A percentile compares a stretch with the other conserved stretches of the same genome.
Evolutionary conservation across 23 tunicate species (phyloP).

Genomic region (Botrylloides violaceus): DNA sequence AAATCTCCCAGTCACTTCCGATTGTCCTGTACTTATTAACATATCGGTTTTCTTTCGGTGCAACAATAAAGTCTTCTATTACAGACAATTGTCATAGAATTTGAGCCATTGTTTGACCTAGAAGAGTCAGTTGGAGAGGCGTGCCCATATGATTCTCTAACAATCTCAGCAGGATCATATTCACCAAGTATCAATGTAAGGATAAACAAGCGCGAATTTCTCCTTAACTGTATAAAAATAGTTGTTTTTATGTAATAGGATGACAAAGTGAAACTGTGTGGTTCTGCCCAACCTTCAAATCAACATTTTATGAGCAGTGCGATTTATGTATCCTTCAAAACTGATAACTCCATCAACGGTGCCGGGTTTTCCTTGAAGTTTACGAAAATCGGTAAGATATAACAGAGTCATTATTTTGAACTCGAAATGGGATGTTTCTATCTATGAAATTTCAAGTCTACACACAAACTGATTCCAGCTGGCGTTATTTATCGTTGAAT

Average conservation of each 20-base stretch:
- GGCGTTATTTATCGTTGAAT: too few species aligned
- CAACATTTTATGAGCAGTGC: background rate
- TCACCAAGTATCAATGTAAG: background rate
- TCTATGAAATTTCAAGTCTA: too few species aligned
- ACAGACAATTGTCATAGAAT: background rate
- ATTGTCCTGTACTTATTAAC: too few species aligned
- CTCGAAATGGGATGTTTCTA: too few species aligned
- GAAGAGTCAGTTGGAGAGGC: background rate
- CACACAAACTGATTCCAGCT: too few species aligned
- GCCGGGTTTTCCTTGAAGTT: background rate
- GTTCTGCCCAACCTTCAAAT: background rate
- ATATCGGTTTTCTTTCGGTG: too few species aligned
- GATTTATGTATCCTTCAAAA: background rate
- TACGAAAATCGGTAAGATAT: background rate
- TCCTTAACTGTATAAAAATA: background rate
- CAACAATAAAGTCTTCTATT: too few species aligned
- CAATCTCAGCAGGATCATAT: background rate
- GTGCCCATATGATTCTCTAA: conserved; percentile 14
- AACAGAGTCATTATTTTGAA: too few species aligned
- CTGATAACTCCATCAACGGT: background rate
- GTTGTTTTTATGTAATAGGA: background rate
- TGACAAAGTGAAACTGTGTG: background rate
- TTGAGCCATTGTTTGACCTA: background rate
- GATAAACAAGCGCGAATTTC: background rate
- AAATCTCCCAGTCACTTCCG: too few species aligned